A percentile compares a stretch with the other conserved stretches of the same genome.
These are phyloP conservation scores for Xiphydria camelus DNA, from an alignment of 2,888 invertebrate species.

Conservation along the genomic window DNA sequence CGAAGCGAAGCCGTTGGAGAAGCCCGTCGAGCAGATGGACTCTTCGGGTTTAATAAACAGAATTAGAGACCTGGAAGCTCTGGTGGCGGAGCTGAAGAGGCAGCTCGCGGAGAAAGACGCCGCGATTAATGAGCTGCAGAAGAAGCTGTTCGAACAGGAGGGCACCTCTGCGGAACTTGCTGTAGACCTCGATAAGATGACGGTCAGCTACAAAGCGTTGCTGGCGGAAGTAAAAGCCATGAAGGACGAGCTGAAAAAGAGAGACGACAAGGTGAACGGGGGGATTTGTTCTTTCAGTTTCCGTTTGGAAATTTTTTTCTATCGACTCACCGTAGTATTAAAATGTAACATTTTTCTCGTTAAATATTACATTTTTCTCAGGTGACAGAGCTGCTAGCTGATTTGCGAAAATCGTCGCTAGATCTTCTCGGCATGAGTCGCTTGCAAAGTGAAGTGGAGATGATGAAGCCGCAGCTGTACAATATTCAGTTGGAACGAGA, in stretches of 20 bases:
- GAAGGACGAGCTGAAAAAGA: conserved; percentile 32
- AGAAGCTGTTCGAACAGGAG: conserved; percentile 7
- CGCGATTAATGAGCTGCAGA: conserved; percentile 24
- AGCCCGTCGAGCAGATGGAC: conserved; percentile 18
- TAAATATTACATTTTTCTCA: no score
- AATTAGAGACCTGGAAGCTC: conserved; percentile 13
- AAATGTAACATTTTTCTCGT: no score
- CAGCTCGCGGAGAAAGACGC: conserved; percentile 35
- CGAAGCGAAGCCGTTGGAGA: background rate
- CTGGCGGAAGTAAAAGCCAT: conserved; percentile 28
- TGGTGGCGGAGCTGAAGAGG: conserved; percentile 25
- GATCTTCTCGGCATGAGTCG: conserved; percentile 24
- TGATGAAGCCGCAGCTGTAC: conserved; percentile 30
- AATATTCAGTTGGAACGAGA: conserved; percentile 26
- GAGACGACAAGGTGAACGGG: conserved; percentile 42
- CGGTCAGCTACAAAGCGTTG: conserved; percentile 26
- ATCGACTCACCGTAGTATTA: no score
- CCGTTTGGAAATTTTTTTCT: no score
- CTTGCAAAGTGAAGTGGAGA: conserved; percentile 31
- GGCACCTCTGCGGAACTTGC: conserved; percentile 17
- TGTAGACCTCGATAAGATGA: conserved; percentile 31
- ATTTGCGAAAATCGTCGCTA: conserved; percentile 28
- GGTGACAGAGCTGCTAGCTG: conserved; percentile 31
- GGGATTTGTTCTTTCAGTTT: no score
- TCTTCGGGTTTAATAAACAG: conserved; percentile 17